Conservation (phyloP, 2,888 invertebrate genomes). For the Stegana nigrithorax region DNA sequence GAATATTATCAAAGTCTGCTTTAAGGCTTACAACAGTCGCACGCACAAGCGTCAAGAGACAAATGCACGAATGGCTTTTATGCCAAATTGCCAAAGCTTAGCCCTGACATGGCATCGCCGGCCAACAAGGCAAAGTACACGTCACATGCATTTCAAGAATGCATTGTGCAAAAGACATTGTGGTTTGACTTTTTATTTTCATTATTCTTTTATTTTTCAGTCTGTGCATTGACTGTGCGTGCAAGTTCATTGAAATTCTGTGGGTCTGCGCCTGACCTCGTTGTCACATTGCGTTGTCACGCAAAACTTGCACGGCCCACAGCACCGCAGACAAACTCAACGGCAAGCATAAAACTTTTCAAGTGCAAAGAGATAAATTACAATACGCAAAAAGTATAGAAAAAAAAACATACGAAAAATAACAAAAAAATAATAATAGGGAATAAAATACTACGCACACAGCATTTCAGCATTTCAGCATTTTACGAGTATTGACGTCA, state of each 20-base stretch:
- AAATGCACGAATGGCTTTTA: not conserved
- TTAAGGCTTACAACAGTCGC: no score
- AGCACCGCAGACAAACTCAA: not conserved
- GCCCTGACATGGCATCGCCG: not conserved
- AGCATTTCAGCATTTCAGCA: no score
- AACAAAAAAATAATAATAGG: no score
- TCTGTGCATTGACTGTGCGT: not conserved
- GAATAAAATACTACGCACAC: no score
- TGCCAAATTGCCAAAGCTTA: not conserved
- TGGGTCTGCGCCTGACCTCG: not conserved
- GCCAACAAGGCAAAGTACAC: not conserved
- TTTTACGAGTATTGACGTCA: not conserved
- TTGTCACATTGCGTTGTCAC: no score
- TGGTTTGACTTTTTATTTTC: no score
- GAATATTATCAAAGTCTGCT: no score
- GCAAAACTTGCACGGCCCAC: not conserved
- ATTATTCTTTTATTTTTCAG: not conserved
- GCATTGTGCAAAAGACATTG: no score
- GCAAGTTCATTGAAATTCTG: not conserved
- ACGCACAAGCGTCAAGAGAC: no score
- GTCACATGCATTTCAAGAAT: no score
- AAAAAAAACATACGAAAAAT: no score
- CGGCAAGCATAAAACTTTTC: not conserved
- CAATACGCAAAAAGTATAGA: no score
- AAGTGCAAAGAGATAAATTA: not conserved